Evolutionary conservation across 1,140 invertebrate species (phyloP), one percentile per base, ranked within the genome.

Genomic region (Drosophila melanica): DNA sequence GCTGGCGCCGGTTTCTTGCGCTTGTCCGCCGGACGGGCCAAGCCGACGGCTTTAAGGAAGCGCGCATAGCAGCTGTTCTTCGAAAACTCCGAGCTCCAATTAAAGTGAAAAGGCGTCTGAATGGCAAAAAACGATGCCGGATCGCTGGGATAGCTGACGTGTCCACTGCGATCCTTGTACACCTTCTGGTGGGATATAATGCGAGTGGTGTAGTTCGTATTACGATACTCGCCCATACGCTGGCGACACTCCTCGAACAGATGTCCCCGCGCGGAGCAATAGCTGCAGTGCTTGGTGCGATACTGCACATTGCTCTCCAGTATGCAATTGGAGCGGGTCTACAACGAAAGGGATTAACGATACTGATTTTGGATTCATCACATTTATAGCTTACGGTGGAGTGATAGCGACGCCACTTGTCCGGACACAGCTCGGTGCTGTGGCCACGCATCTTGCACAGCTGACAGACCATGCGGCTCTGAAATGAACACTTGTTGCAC

Each of bases 351-450:
- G n/a, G 12, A 41, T 33, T 35, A 42, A 11, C 18, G 1, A 16
- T 11, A 4, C 30, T 3, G 1, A n/a, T 45, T 20, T 14, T 65
- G 7, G 33, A 0, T 2, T 10, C 5, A 23, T 27, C 23, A 20
- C 42, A 39, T 47, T 0, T 54, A n/a, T n/a, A 12, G n/a, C 90
- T 93, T 92, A 95, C 95, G 51, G 94, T 95, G 51, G 94, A 93
- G 77, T 95, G 94, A 90, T 95, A 95, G 41, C 94, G 92, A 50
- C 95, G 93, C 95, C 95, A 95, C 39, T 94, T 91, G 90, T 95
- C 95, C 1, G 95, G 95, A 80, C 95, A 96, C 75, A 92, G 86
- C 1, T 92, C 91, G n/a, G 81, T 71, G 6, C 90, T 90, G 79
- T 96, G 95, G 3, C 95, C 95, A 23, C 76, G 60, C 70, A 94